These are phyloP conservation scores for Mycalesis mineus DNA, from an alignment of 2,888 invertebrate species.

Conservation along the genomic window DNA sequence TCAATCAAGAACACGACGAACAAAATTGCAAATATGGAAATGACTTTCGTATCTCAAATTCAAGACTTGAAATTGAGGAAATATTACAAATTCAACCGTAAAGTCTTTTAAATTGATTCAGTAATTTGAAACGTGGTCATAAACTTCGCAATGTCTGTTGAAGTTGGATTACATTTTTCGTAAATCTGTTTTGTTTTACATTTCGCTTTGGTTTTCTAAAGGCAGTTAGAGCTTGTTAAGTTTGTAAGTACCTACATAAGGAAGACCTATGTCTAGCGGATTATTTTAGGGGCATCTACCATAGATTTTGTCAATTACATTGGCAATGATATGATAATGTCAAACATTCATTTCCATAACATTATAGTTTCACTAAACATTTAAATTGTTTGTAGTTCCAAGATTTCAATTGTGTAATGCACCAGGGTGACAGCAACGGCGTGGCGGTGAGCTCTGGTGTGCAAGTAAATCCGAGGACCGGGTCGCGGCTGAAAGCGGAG, in stretches of 20 bases:
- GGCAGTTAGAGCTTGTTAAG: too few species aligned
- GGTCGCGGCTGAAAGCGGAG: slow-evolving; percentile 80
- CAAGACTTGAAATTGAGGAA: slow-evolving; percentile 16
- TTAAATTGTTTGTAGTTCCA: too few species aligned
- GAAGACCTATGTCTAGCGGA: too few species aligned
- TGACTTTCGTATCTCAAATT: slow-evolving; percentile 31
- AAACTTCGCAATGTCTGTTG: slow-evolving; percentile 11
- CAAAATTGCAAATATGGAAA: slow-evolving; percentile 35
- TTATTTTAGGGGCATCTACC: too few species aligned
- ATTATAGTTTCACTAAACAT: too few species aligned
- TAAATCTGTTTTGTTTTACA: slow-evolving; percentile 4
- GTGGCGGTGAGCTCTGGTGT: slow-evolving; percentile 45
- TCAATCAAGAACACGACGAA: slow-evolving; percentile 13
- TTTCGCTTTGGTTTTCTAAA: not conserved
- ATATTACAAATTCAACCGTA: slow-evolving; percentile 26
- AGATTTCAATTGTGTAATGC: not conserved
- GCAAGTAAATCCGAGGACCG: slow-evolving; percentile 81
- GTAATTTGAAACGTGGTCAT: slow-evolving; percentile 18
- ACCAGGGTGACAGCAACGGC: slow-evolving; percentile 38
- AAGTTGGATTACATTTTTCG: slow-evolving; percentile 13
- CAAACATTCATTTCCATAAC: too few species aligned
- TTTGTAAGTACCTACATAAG: too few species aligned
- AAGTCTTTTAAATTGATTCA: slow-evolving; percentile 29
- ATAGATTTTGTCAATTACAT: too few species aligned
- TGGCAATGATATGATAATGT: too few species aligned